A percentile compares a stretch with the other conserved stretches of the same genome.
Evolutionary conservation across 2,797 vertebrate species (phyloP).

Genomic region (Lacerta viridis): DNA sequence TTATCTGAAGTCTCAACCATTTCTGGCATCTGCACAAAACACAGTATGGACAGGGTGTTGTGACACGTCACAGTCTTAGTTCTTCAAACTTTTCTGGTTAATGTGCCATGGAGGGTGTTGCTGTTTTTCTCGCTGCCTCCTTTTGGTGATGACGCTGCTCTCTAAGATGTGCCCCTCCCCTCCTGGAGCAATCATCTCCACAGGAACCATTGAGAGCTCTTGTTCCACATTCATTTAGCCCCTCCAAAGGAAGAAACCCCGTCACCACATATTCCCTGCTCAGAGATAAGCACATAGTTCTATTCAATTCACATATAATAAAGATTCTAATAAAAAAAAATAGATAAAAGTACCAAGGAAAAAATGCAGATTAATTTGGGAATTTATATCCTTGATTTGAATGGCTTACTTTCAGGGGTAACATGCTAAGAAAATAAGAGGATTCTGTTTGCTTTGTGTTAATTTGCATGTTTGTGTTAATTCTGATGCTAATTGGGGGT

Average conservation of each 20-base stretch:
- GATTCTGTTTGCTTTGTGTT: rapidly evolving
- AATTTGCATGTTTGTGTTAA: not conserved
- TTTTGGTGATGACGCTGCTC: rapidly evolving
- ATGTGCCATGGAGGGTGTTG: not conserved
- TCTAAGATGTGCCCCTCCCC: rapidly evolving
- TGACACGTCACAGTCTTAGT: slow-evolving; percentile 37
- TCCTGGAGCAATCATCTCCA: not conserved
- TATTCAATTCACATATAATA: not conserved
- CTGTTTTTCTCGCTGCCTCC: not conserved
- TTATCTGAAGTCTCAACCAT: slow-evolving; percentile 53
- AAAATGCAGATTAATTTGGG: rapidly evolving
- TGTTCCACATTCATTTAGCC: rapidly evolving
- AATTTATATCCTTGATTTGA: not conserved
- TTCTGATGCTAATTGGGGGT: slow-evolving; percentile 19
- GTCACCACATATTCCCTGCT: rapidly evolving
- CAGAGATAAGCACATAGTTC: rapidly evolving
- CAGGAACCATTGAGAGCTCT: not conserved
- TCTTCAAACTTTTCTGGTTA: slow-evolving; percentile 29
- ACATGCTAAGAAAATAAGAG: rapidly evolving
- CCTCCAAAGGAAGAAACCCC: rapidly evolving
- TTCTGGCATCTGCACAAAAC: slow-evolving; percentile 62
- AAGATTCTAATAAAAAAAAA: not conserved
- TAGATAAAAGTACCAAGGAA: too few species aligned
- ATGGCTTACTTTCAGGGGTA: not conserved
- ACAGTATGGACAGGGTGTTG: not conserved